Percentiles rank a stretch among this genome's conserved stretches.
Conservation (phyloP, 2,888 invertebrate species). For the Erpobdella octoculata region DNA sequence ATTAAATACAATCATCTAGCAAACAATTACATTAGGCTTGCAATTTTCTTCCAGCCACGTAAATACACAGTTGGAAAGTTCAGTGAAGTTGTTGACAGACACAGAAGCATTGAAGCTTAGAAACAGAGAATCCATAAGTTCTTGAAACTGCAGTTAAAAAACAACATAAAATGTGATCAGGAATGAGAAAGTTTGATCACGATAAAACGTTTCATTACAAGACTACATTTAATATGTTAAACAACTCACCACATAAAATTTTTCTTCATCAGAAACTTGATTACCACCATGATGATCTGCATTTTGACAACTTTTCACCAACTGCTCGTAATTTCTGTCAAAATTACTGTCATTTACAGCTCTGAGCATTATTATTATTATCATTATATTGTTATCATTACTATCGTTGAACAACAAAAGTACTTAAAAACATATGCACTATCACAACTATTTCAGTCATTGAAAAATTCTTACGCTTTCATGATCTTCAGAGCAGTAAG, state of each 20-base stretch:
- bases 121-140: constrained; percentile 86
- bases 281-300: constrained; percentile 74
- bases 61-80: constrained; percentile 85
- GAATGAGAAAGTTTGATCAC: background rate
- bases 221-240: too few species aligned
- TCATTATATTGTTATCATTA: too few species aligned
- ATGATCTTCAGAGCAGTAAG: constrained; percentile 74
- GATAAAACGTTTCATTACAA: too few species aligned
- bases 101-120: constrained; percentile 73
- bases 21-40: constrained; percentile 67
- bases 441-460: background rate
- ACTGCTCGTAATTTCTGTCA: constrained; percentile 69
- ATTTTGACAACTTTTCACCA: constrained; percentile 87
- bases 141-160: constrained; percentile 67
- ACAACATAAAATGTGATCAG: background rate
- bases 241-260: constrained; percentile 87
- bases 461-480: constrained; percentile 59
- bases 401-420: too few species aligned
- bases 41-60: constrained; percentile 95
- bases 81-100: constrained; percentile 81
- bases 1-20: too few species aligned
- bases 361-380: too few species aligned
- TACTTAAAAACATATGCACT: background rate
- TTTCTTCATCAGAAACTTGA: constrained; percentile 83
- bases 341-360: background rate